phyloP scores from a whole-genome alignment of 2,797 vertebrate genomes.

The Cyclopterus lumpus region DNA sequence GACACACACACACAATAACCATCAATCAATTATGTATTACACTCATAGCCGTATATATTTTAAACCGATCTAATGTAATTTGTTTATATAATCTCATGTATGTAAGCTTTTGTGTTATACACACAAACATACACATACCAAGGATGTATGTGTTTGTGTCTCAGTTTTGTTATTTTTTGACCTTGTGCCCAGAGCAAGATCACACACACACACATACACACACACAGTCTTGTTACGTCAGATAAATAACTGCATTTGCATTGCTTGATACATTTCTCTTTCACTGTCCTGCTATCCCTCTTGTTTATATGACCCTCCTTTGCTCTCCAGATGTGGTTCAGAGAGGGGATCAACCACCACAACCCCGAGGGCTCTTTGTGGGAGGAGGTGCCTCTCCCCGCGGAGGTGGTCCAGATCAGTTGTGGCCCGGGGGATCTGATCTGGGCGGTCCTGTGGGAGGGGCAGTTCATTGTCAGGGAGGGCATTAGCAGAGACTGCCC shows the following conservation, averaged over 20 bases:
- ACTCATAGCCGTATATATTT: background rate
- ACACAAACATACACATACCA: background rate
- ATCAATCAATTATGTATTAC: background rate
- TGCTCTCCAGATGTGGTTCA: conserved; percentile 91
- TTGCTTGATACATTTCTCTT: background rate
- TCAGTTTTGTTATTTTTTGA: background rate
- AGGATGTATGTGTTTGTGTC: background rate
- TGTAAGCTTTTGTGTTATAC: background rate
- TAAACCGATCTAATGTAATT: background rate
- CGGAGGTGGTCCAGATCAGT: conserved; percentile 96
- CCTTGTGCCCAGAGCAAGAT: conserved; percentile 2
- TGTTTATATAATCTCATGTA: background rate
- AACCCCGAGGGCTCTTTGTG: conserved; percentile 93
- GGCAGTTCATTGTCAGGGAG: conserved; percentile 93
- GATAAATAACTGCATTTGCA: background rate
- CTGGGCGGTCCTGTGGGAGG: conserved; percentile 98
- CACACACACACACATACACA: background rate
- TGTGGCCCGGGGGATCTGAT: conserved; percentile 93
- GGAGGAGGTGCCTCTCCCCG: conserved; percentile 88
- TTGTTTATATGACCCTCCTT: background rate
- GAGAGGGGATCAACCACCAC: conserved; percentile 89
- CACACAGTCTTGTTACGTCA: conserved; percentile 7
- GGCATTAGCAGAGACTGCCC: conserved; percentile 91
- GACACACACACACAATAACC: background rate
- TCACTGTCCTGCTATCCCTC: background rate